Evolutionary conservation across 2,113 vertebrate species (phyloP).

Genomic region (Myodes glareolus): DNA sequence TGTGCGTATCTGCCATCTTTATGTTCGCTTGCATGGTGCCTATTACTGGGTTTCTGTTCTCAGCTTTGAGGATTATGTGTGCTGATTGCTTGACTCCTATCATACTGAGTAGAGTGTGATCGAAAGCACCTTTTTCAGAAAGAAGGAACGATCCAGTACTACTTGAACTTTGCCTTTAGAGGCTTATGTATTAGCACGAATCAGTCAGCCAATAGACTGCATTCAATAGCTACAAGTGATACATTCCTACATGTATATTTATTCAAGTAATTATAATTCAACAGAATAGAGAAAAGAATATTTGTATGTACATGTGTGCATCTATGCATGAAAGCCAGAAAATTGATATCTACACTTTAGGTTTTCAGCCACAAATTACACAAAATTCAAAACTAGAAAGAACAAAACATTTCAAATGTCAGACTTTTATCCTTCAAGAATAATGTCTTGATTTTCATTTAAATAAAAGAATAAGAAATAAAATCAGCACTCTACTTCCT

Average conservation of each 20-base stretch:
- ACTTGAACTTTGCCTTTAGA: background rate
- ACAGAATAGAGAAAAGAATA: background rate
- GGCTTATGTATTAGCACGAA: background rate
- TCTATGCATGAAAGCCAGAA: background rate
- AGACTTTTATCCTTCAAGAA: constrained; percentile 23
- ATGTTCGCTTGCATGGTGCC: background rate
- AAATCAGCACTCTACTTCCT: background rate
- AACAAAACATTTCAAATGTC: constrained; percentile 51
- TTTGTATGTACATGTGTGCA: background rate
- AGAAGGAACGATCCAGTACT: background rate
- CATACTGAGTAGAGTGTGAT: background rate
- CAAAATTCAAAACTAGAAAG: constrained; percentile 53
- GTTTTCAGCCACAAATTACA: constrained; percentile 38
- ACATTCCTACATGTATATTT: background rate
- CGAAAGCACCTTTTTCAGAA: constrained; percentile 8
- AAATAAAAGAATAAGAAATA: background rate
- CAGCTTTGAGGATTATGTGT: background rate
- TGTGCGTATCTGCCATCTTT: background rate
- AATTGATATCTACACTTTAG: constrained; percentile 9
- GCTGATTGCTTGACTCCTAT: background rate
- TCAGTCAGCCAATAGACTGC: background rate
- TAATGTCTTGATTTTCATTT: constrained; percentile 51
- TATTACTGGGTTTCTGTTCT: background rate
- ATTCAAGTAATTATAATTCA: constrained; percentile 50
- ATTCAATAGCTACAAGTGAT: constrained; percentile 14